Evolutionary conservation across 2,888 invertebrate species (phyloP).

Genomic region (Drosophila pseudotakahashii): DNA sequence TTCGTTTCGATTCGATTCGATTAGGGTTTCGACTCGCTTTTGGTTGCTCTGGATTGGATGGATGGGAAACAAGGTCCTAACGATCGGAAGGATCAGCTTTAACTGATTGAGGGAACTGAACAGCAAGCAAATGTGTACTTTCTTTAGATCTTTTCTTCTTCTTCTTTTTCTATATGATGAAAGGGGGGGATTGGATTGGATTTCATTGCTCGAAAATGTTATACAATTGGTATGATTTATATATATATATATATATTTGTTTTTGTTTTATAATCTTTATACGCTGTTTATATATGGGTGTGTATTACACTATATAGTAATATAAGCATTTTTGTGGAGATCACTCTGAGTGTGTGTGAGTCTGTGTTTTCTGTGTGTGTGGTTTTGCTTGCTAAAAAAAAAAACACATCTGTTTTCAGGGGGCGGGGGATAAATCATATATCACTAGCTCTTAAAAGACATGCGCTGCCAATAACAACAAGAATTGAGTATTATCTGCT

Average conservation of each 20-base stretch:
- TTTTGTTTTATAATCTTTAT: constrained; percentile 37
- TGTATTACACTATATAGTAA: constrained; percentile 38
- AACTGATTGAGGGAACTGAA: constrained; percentile 30
- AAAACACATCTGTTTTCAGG: constrained; percentile 2
- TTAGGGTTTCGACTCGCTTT: constrained; percentile 15
- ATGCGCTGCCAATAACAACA: constrained; percentile 60
- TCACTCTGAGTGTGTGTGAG: constrained; percentile 36
- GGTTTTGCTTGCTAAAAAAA: constrained; percentile 47
- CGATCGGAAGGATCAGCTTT: constrained; percentile 35
- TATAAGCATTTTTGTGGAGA: constrained; percentile 47
- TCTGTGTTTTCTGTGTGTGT: constrained; percentile 8
- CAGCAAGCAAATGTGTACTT: constrained; percentile 37
- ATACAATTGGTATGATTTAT: constrained; percentile 46
- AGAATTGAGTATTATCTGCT: constrained; percentile 43
- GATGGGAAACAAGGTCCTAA: constrained; percentile 32
- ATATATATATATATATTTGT: constrained; percentile 41
- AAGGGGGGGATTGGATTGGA: neutral
- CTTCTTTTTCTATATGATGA: constrained; percentile 18
- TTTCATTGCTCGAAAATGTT: constrained; percentile 29
- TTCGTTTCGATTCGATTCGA: constrained; percentile 47
- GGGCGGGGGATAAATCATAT: constrained; percentile 44
- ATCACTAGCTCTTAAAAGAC: constrained; percentile 52
- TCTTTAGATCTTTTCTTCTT: neutral
- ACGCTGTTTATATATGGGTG: constrained; percentile 45
- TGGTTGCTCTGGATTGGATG: constrained; percentile 18